Evolutionary conservation across 1,140 invertebrate genomes (phyloP).

Genomic region (Chrysomallon squamiferum): DNA sequence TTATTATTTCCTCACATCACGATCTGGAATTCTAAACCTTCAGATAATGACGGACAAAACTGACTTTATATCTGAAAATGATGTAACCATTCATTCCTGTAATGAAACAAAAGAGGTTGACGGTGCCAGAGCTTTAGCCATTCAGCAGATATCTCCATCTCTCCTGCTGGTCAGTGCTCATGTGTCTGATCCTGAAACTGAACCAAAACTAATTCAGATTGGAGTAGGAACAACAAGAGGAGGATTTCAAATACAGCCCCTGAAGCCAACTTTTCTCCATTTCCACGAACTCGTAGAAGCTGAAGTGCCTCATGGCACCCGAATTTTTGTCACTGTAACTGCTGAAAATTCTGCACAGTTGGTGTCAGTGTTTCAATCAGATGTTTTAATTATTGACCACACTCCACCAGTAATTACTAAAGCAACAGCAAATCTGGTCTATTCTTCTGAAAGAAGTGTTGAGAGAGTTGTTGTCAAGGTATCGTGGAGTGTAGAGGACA

Average conservation of each 20-base stretch:
- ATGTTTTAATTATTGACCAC: not conserved
- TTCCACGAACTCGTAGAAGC: not conserved
- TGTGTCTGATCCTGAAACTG: not conserved
- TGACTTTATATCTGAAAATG: not conserved
- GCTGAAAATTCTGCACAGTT: conserved; percentile 6
- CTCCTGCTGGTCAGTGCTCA: not conserved
- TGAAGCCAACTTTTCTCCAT: not conserved
- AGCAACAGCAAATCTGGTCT: not conserved
- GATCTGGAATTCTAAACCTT: too few relatives aligned
- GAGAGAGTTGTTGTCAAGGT: not conserved
- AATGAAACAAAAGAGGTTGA: too few relatives aligned
- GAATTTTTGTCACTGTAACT: conserved; percentile 4
- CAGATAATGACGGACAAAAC: not conserved
- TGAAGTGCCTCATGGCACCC: not conserved
- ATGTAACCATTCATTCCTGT: not conserved
- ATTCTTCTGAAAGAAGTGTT: not conserved
- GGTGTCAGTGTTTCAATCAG: not conserved
- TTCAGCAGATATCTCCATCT: not conserved
- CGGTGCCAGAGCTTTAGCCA: not conserved
- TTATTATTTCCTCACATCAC: too few relatives aligned
- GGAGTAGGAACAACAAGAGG: conserved; percentile 5
- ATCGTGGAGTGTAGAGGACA: not conserved
- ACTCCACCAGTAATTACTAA: not conserved
- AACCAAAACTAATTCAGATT: not conserved
- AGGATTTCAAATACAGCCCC: conserved; percentile 9